Evolutionary conservation across 2,113 vertebrate genomes (phyloP).

Genomic region (Tenebrosternarchus preto): DNA sequence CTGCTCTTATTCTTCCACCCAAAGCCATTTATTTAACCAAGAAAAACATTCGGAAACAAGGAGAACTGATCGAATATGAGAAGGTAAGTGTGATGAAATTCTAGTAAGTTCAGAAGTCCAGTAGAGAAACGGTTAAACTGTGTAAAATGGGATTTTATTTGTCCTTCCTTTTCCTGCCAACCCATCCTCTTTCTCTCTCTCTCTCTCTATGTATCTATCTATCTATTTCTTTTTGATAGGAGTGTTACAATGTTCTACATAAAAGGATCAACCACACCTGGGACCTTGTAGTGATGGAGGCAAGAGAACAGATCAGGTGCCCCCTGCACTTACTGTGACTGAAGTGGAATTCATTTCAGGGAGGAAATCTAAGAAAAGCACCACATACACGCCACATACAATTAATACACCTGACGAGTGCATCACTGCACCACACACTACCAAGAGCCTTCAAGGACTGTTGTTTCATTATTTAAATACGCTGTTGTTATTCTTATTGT

Average conservation of each 20-base stretch:
- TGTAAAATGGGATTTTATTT: not conserved
- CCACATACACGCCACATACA: too few relatives aligned
- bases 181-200: not conserved
- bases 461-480: too few relatives aligned
- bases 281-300: constrained; percentile 97
- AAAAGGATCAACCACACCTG: constrained; percentile 90
- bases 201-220: not conserved
- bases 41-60: constrained; percentile 92
- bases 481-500: too few relatives aligned
- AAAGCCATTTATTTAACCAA: constrained; percentile 89
- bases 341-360: too few relatives aligned
- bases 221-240: constrained; percentile 66
- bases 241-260: constrained; percentile 85
- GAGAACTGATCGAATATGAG: constrained; percentile 85
- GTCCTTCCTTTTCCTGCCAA: not conserved
- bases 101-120: not conserved
- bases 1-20: not conserved
- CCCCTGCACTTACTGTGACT: constrained; percentile 9
- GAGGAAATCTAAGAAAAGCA: too few relatives aligned
- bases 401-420: too few relatives aligned
- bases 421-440: too few relatives aligned
- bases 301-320: constrained; percentile 92
- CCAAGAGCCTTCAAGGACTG: too few relatives aligned
- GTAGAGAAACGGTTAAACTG: not conserved
- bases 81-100: constrained; percentile 74